Evolutionary conservation across 2,888 invertebrate species (phyloP).

Genomic region (Meghimatium bilineatum): DNA sequence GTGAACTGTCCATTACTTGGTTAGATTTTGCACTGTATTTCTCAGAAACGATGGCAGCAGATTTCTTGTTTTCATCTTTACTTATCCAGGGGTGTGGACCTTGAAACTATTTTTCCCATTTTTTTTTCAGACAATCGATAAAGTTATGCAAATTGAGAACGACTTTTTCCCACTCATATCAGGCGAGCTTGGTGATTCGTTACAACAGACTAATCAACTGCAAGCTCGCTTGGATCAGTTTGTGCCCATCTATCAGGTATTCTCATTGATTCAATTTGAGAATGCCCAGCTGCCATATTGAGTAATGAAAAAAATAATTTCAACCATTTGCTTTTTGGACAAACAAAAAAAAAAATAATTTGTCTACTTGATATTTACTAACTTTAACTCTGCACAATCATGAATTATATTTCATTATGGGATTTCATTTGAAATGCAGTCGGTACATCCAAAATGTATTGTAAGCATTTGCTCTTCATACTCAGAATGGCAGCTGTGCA

Average conservation of each 20-base stretch:
- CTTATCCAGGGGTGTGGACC: background rate
- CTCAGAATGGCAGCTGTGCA: slow-evolving; percentile 29
- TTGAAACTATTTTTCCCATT: slow-evolving; percentile 1
- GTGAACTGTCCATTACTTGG: background rate
- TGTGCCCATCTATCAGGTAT: slow-evolving; percentile 74
- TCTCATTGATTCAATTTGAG: background rate
- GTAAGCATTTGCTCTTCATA: background rate
- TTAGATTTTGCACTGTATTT: background rate
- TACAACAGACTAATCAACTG: slow-evolving; percentile 69
- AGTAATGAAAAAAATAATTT: background rate
- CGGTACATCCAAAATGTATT: too few relatives aligned
- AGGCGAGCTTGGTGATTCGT: slow-evolving; percentile 81
- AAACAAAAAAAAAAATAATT: background rate
- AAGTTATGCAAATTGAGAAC: slow-evolving; percentile 81
- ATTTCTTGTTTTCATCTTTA: background rate
- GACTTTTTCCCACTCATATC: slow-evolving; percentile 87
- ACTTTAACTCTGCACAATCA: too few relatives aligned
- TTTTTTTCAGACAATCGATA: slow-evolving; percentile 77
- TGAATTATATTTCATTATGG: too few relatives aligned
- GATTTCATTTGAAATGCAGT: background rate
- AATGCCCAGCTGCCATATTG: slow-evolving; percentile 26
- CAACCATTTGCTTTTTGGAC: background rate
- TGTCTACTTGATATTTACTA: too few relatives aligned
- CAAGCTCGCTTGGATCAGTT: slow-evolving; percentile 75
- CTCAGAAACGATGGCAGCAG: background rate